Conservation (phyloP, 2,888 invertebrate species). For the Acrobasis repandana region DNA sequence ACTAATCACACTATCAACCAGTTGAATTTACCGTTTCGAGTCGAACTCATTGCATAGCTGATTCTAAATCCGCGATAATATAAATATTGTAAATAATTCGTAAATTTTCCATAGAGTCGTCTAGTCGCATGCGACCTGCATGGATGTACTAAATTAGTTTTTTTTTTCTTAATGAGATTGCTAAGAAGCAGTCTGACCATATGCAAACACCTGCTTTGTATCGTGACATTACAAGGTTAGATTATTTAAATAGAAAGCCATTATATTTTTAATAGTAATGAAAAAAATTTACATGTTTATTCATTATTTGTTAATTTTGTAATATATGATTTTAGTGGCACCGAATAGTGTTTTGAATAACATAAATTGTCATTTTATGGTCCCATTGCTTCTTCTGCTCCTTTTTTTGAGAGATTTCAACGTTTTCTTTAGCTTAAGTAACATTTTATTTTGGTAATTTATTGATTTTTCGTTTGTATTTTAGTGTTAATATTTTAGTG, state of each 20-base stretch:
- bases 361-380: neutral
- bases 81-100: constrained; percentile 12
- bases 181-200: neutral
- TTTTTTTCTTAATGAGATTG: neutral
- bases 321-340: neutral
- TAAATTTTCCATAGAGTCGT: constrained; percentile 11
- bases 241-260: neutral
- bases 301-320: neutral
- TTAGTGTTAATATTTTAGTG: constrained; percentile 28
- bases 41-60: neutral
- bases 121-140: constrained; percentile 39
- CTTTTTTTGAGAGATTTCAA: constrained; percentile 6
- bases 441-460: constrained; percentile 13
- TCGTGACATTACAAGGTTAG: neutral
- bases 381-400: neutral
- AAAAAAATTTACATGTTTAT: neutral
- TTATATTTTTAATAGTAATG: neutral
- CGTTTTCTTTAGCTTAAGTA: constrained; percentile 14
- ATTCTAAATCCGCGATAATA: neutral
- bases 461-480: constrained; percentile 17
- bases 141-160: constrained; percentile 39
- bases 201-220: constrained; percentile 3
- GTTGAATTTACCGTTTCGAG: neutral
- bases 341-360: neutral
- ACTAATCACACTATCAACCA: neutral